Evolutionary conservation across 2,888 invertebrate species (phyloP).

Genomic region (Megamerina dolium): DNA sequence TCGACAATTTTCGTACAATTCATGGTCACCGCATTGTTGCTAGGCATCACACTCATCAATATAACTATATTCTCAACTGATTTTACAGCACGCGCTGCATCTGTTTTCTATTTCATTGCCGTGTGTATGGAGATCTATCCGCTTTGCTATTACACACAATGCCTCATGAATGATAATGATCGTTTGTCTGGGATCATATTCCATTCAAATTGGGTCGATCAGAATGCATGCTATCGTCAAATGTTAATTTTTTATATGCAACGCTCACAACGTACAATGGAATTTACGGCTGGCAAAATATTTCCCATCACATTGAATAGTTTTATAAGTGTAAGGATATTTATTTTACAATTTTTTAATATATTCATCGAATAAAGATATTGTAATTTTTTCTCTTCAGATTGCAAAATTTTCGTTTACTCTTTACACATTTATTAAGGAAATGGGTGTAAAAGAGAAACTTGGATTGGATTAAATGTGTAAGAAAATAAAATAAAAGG

Average conservation of each 20-base stretch:
- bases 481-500: no score
- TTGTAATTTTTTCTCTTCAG: slow-evolving; percentile 3
- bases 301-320: slow-evolving; percentile 25
- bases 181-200: slow-evolving; percentile 19
- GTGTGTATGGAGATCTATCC: slow-evolving; percentile 21
- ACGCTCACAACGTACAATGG: slow-evolving; percentile 16
- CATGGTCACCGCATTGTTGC: slow-evolving; percentile 18
- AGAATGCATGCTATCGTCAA: slow-evolving; percentile 15
- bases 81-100: slow-evolving; percentile 17
- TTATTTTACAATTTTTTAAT: no score
- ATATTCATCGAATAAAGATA: no score
- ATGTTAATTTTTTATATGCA: slow-evolving; percentile 23
- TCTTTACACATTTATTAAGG: slow-evolving; percentile 8
- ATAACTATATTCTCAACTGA: slow-evolving; percentile 22
- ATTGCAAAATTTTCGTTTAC: slow-evolving; percentile 15
- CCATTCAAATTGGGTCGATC: slow-evolving; percentile 21
- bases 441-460: slow-evolving; percentile 13
- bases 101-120: slow-evolving; percentile 18
- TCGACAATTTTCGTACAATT: slow-evolving; percentile 24
- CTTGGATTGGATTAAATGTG: slow-evolving; percentile 5
- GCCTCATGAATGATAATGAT: slow-evolving; percentile 18
- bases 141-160: slow-evolving; percentile 22
- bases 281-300: slow-evolving; percentile 22
- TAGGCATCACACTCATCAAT: slow-evolving; percentile 21
- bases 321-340: slow-evolving; percentile 24